Evolutionary conservation across 2,113 vertebrate species (phyloP).

Genomic region (Prunella fulvescens): DNA sequence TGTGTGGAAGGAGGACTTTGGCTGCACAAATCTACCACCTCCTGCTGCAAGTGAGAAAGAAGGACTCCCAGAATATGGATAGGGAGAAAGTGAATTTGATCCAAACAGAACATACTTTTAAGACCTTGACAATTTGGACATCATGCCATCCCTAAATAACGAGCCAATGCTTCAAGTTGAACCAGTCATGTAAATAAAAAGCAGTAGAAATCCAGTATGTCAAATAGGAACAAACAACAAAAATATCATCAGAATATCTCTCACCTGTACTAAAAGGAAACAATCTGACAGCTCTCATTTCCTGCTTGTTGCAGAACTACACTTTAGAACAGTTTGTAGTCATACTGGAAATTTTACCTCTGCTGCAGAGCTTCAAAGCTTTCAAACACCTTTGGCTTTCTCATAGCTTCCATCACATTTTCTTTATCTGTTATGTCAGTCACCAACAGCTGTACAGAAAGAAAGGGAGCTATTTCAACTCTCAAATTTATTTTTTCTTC

Average conservation of each 20-base stretch:
- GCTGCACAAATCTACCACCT: background rate
- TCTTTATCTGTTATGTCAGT: slow-evolving; percentile 67
- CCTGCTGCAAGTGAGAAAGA: background rate
- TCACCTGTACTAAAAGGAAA: background rate
- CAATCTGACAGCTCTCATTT: background rate
- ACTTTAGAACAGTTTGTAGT: background rate
- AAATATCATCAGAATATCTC: background rate
- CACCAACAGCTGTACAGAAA: slow-evolving; percentile 73
- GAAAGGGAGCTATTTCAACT: background rate
- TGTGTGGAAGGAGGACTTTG: background rate
- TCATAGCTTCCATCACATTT: slow-evolving; percentile 77
- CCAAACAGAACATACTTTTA: background rate
- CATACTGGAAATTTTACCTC: slow-evolving; percentile 67
- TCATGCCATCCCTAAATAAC: background rate
- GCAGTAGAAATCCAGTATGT: background rate
- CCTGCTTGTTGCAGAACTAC: background rate
- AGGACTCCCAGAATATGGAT: background rate
- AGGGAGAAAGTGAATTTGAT: background rate
- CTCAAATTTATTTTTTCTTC: background rate
- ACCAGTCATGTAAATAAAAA: background rate
- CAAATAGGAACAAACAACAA: background rate
- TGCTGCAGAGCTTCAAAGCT: slow-evolving; percentile 77
- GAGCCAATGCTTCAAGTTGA: background rate
- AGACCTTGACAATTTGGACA: background rate
- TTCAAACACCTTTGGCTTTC: slow-evolving; percentile 71